A percentile compares a stretch with the other conserved stretches of the same genome.
Evolutionary conservation across 2,797 vertebrate genomes (phyloP).

Genomic region (Urosaurus nigricauda): DNA sequence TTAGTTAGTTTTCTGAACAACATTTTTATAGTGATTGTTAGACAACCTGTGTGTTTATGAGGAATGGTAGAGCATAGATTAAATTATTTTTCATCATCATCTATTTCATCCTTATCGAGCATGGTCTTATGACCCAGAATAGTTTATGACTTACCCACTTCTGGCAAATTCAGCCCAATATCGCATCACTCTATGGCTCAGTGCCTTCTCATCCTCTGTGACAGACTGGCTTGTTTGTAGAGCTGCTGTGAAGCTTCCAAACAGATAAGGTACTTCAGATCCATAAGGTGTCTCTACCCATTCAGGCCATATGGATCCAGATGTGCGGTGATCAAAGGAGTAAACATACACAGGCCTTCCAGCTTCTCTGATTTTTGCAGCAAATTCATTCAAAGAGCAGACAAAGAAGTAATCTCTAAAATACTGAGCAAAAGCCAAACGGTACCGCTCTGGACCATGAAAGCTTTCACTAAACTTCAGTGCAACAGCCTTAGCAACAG

Average conservation of each 20-base stretch:
- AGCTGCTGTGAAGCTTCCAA: constrained; percentile 76
- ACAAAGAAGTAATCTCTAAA: constrained; percentile 72
- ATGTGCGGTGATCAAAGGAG: constrained; percentile 80
- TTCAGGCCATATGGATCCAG: constrained; percentile 79
- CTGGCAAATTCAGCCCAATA: constrained; percentile 83
- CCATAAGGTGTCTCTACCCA: constrained; percentile 84
- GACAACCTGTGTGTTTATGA: too few species aligned
- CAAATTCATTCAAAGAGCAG: constrained; percentile 77
- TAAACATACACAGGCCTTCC: constrained; percentile 75
- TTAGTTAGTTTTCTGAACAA: too few species aligned
- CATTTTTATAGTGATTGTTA: too few species aligned
- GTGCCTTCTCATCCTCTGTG: constrained; percentile 75
- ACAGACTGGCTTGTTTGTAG: constrained; percentile 42
- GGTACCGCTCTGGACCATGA: constrained; percentile 68
- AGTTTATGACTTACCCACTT: constrained; percentile 75
- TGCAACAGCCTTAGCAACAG: constrained; percentile 50
- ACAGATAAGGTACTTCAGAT: constrained; percentile 84
- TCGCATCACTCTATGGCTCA: constrained; percentile 82
- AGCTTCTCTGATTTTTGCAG: constrained; percentile 69
- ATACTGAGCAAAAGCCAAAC: constrained; percentile 71
- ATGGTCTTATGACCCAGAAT: background rate
- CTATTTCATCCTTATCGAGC: too few species aligned
- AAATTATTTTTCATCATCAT: too few species aligned
- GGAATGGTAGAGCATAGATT: too few species aligned
- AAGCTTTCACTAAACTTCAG: constrained; percentile 79